Percentiles rank a stretch among this genome's conserved stretches.
phyloP scores from a whole-genome alignment of 2,797 vertebrate species.

The Anabacerthia variegaticeps region DNA sequence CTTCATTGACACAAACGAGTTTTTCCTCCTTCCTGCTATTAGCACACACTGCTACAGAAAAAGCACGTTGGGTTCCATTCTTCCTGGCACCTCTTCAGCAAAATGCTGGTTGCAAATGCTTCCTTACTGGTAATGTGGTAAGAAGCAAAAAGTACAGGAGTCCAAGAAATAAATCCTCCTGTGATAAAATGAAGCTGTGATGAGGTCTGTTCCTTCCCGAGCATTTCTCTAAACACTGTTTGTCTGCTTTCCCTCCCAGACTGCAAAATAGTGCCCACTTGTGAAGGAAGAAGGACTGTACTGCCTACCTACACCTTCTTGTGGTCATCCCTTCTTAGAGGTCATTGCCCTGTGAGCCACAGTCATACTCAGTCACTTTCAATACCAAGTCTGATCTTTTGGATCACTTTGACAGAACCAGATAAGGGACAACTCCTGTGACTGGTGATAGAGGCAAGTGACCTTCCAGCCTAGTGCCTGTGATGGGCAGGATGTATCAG shows the following conservation, averaged over 20 bases:
- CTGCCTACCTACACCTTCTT: neutral
- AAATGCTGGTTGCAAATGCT: neutral
- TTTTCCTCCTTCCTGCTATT: slow-evolving; percentile 18
- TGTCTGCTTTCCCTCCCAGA: neutral
- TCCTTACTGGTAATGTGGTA: neutral
- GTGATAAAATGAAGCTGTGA: neutral
- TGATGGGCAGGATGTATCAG: neutral
- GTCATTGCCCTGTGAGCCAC: neutral
- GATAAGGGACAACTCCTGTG: neutral
- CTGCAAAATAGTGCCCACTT: neutral
- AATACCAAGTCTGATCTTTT: neutral
- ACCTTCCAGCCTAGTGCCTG: neutral
- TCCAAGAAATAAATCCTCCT: neutral
- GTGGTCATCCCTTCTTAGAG: neutral
- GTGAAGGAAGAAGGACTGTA: neutral
- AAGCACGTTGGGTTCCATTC: neutral
- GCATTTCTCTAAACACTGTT: neutral
- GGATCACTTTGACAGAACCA: neutral
- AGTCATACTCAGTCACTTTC: neutral
- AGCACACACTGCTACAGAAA: neutral
- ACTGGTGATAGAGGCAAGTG: neutral
- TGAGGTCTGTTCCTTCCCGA: neutral
- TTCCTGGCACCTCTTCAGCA: slow-evolving; percentile 1
- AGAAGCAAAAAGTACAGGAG: neutral
- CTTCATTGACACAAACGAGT: neutral